These are phyloP conservation scores for Hoplodrina blanda DNA, from an alignment of 2,888 invertebrate species.

Conservation along the genomic window DNA sequence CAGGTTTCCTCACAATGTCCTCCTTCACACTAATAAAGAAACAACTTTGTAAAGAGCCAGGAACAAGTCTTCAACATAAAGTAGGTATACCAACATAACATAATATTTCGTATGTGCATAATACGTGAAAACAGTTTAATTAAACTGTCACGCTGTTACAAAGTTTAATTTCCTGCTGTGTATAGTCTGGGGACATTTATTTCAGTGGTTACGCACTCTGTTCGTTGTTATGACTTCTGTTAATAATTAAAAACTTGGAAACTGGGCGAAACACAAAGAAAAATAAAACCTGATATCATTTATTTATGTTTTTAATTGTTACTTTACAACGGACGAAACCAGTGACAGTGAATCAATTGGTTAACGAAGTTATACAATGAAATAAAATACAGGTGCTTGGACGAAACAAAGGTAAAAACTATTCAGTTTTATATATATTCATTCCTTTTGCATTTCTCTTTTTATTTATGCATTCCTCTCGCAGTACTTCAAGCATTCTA, in stretches of 20 bases:
- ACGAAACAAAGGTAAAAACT: no score
- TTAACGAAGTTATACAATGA: no score
- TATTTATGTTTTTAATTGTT: no score
- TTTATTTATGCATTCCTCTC: no score
- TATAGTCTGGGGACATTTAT: conserved; percentile 62
- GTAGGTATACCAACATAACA: background rate
- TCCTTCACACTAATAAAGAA: background rate
- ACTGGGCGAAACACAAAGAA: conserved; percentile 21
- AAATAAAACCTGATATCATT: conserved; percentile 10
- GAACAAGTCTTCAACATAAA: background rate
- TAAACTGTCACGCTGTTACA: conserved; percentile 60
- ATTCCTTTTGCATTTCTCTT: no score
- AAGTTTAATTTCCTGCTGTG: conserved; percentile 69
- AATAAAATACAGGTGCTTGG: no score
- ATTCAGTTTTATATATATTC: no score
- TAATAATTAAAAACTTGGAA: conserved; percentile 50
- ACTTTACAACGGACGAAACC: no score
- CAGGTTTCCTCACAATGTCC: no score
- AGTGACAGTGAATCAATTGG: no score
- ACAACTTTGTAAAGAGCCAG: background rate
- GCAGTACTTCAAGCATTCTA: no score
- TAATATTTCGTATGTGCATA: conserved; percentile 32
- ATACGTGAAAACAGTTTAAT: conserved; percentile 63
- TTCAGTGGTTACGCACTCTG: conserved; percentile 57
- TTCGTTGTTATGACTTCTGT: conserved; percentile 50